Evolutionary conservation across 2,888 invertebrate genomes (phyloP).

Genomic region (Shargacucullia verbasci): DNA sequence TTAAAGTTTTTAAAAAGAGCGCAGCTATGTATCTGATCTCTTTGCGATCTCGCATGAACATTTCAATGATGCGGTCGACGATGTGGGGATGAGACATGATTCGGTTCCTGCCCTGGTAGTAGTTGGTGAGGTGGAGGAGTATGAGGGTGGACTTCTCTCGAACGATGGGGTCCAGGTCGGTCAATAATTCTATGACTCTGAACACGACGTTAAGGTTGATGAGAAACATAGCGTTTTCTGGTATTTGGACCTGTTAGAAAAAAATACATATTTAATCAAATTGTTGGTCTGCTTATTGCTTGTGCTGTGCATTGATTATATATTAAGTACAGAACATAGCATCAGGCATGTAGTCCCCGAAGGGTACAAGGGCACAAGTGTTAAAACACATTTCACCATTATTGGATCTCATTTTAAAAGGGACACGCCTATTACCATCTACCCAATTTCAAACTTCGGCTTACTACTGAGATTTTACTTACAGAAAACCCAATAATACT

Average conservation of each 20-base stretch:
- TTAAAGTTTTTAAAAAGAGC: conserved; percentile 71
- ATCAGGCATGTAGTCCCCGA: no score
- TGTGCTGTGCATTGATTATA: no score
- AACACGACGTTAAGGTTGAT: conserved; percentile 75
- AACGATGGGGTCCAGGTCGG: conserved; percentile 70
- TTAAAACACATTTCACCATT: no score
- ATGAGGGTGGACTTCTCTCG: conserved; percentile 79
- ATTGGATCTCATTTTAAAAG: no score
- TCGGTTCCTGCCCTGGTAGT: conserved; percentile 72
- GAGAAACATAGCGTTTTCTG: conserved; percentile 78
- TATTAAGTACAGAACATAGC: no score
- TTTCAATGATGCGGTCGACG: conserved; percentile 72
- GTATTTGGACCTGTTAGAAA: conserved; percentile 74
- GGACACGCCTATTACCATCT: no score
- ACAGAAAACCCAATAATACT: no score
- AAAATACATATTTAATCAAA: neutral
- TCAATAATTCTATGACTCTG: conserved; percentile 77
- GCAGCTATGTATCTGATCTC: conserved; percentile 81
- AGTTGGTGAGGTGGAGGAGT: conserved; percentile 70
- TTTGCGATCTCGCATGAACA: conserved; percentile 75
- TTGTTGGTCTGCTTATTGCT: no score
- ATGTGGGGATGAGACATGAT: conserved; percentile 71
- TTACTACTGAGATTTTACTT: no score
- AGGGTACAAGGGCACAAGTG: no score
- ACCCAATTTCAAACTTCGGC: no score